These are phyloP conservation scores for Spodoptera litura DNA, from an alignment of 1,140 invertebrate species.

Conservation along the genomic window DNA sequence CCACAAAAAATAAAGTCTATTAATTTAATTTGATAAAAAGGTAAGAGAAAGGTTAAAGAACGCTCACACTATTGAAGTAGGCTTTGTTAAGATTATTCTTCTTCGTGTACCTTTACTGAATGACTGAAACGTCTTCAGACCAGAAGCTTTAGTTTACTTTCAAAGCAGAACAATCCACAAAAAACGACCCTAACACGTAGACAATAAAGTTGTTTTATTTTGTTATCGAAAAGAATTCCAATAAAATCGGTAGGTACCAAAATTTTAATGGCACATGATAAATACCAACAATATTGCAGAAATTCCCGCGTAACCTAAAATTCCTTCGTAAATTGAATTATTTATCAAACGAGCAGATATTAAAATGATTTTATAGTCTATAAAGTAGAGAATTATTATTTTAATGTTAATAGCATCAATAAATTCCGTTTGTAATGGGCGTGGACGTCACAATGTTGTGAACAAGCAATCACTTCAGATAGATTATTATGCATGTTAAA, in stretches of 20 bases:
- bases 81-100: too few relatives aligned
- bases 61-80: too few relatives aligned
- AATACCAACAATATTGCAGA: constrained; percentile 31
- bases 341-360: constrained; percentile 75
- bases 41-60: too few relatives aligned
- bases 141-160: too few relatives aligned
- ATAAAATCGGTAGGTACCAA: background rate
- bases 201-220: too few relatives aligned
- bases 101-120: too few relatives aligned
- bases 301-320: constrained; percentile 36
- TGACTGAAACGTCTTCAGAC: too few relatives aligned
- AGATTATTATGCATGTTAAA: constrained; percentile 8
- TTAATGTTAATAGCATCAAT: constrained; percentile 76
- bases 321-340: constrained; percentile 69
- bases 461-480: constrained; percentile 11
- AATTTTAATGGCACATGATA: constrained; percentile 28
- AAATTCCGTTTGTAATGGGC: constrained; percentile 68
- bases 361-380: constrained; percentile 77
- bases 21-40: too few relatives aligned
- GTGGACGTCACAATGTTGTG: constrained; percentile 47
- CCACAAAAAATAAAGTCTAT: too few relatives aligned
- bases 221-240: too few relatives aligned
- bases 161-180: too few relatives aligned
- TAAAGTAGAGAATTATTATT: constrained; percentile 81
- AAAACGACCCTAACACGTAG: too few relatives aligned